Evolutionary conservation across 92 coral and sea anemone genomes (phyloP).

Genomic region (Phenganax subtilis): DNA sequence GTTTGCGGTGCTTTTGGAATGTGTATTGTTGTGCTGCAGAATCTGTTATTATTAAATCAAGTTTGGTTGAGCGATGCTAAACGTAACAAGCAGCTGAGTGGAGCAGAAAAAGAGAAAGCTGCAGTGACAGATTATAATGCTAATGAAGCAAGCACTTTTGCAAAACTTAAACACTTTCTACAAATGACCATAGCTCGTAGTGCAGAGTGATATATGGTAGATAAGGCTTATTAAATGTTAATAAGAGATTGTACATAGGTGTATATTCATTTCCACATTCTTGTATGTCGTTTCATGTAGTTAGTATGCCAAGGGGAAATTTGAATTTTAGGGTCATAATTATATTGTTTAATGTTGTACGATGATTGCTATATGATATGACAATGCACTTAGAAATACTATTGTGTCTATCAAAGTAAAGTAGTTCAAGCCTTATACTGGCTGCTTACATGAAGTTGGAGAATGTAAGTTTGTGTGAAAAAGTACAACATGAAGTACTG

Average conservation of each 20-base stretch:
- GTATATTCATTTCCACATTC: background rate
- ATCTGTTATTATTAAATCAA: slow-evolving; percentile 50
- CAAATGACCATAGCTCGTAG: slow-evolving; percentile 27
- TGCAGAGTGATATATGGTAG: slow-evolving; percentile 7
- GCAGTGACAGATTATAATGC: slow-evolving; percentile 21
- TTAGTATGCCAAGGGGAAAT: no score
- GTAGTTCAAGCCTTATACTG: background rate
- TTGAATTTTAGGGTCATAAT: no score
- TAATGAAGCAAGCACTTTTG: background rate
- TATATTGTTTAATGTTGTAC: no score
- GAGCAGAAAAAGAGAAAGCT: slow-evolving; percentile 24
- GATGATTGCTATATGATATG: no score
- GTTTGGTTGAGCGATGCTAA: slow-evolving; percentile 70
- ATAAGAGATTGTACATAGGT: background rate
- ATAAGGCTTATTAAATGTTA: background rate
- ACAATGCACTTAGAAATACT: no score
- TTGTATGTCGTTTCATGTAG: no score
- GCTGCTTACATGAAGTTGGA: background rate
- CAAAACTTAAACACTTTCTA: slow-evolving; percentile 10
- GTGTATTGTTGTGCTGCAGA: slow-evolving; percentile 48
- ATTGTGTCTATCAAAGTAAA: background rate
- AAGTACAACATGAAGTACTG: background rate
- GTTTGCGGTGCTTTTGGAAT: slow-evolving; percentile 56
- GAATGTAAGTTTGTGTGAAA: no score
- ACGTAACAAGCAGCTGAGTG: slow-evolving; percentile 26